Evolutionary conservation across 2,113 vertebrate genomes (phyloP), one percentile per base, ranked within the genome.

Genomic region (Nycticryphes semicollaris): DNA sequence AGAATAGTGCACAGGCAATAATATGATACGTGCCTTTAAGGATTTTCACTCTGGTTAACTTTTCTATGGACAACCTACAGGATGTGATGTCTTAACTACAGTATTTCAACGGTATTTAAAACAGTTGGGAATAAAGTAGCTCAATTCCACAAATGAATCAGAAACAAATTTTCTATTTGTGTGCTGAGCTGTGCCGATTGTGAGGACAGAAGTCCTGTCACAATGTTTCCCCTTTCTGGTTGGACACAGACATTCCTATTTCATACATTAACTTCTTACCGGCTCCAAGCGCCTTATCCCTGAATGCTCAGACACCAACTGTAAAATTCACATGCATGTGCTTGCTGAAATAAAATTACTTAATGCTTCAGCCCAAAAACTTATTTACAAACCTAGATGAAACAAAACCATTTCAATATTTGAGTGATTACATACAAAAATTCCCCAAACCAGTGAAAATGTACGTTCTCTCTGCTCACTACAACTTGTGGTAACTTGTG

Each of bases 401-500:
- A 90, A 85, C 30, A 90, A 87, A 86, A 30, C 10, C 30, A 48
- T 43, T 70, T 64, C 56, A 75, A 70, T 43, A 77, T 70, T 39
- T 60, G 30, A 93, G 37, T n/a, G 54, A 92, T 33, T 86, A 41
- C 30, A 59, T 21, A 90, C 31, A 70, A 72, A 95, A 84, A 47
- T 53, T n/a, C 25, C 76, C 37, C 73, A 90, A 74, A 66, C 25
- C 68, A 77, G 84, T 56, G 60, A 59, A 89, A 92, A 91, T 9
- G 9, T 35, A 78, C 73, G 64, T 91, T 87, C 60, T 64, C 56
- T 41, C n/a, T 67, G 64, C 80, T 91, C 80, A 63, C 60, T 62
- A 33, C 68, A 77, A 96, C 87, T 85, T 94, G 92, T 84, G 88
- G 86, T 47, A 75, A 96, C 96, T 96, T 93, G 96, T 75, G 51